Conservation (phyloP, 2,797 vertebrate species). For the Crypturellus tataupa region DNA sequence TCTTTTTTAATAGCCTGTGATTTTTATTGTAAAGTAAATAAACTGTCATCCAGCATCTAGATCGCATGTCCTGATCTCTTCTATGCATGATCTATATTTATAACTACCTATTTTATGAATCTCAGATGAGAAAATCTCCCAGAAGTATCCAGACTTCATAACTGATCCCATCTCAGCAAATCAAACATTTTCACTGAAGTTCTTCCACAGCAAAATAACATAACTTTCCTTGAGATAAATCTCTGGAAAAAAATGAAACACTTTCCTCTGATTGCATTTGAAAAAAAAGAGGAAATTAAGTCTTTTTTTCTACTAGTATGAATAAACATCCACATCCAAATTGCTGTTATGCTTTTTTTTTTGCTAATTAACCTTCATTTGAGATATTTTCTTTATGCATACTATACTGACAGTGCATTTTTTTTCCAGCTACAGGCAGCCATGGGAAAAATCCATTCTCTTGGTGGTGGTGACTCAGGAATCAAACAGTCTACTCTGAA, state of each 20-base stretch:
- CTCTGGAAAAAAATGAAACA: background rate
- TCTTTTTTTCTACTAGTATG: background rate
- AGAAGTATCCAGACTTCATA: background rate
- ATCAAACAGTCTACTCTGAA: constrained; percentile 66
- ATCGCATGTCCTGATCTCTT: background rate
- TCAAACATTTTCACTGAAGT: background rate
- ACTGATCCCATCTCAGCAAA: background rate
- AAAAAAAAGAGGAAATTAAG: background rate
- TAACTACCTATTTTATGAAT: background rate
- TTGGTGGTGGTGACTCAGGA: constrained; percentile 50
- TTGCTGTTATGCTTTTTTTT: background rate
- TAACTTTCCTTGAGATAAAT: background rate
- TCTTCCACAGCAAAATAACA: background rate
- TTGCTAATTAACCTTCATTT: background rate
- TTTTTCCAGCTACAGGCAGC: constrained; percentile 78
- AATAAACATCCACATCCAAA: background rate
- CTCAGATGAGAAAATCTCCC: background rate
- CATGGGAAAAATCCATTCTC: constrained; percentile 41
- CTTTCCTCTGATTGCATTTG: background rate
- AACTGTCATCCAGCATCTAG: background rate
- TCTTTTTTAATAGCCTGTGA: background rate
- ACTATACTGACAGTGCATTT: background rate
- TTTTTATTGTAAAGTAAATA: background rate
- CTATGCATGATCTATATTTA: background rate
- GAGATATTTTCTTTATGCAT: background rate